Conservation (phyloP, 2,113 vertebrate genomes). For the Lagopus leucura region DNA sequence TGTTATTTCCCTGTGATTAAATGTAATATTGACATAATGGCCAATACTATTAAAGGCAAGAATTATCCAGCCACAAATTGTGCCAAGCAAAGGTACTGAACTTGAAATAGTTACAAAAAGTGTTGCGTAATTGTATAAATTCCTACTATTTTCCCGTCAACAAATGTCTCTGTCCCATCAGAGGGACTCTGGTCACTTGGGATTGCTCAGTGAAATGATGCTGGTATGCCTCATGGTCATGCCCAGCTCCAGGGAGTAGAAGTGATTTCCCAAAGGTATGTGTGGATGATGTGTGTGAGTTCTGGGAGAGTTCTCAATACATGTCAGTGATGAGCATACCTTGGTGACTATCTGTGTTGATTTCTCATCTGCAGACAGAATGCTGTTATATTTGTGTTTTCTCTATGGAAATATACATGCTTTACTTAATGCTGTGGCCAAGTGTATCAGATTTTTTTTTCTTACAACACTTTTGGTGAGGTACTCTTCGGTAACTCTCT, state of each 20-base stretch:
- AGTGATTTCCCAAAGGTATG: neutral
- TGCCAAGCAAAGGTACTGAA: neutral
- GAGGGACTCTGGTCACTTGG: neutral
- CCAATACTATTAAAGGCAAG: neutral
- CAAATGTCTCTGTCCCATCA: neutral
- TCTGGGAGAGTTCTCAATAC: neutral
- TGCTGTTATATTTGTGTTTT: neutral
- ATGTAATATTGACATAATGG: neutral
- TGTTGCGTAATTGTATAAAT: neutral
- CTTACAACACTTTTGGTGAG: neutral
- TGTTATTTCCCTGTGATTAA: neutral
- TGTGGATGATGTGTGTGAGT: neutral
- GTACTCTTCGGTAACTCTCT: no score
- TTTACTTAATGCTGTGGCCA: neutral
- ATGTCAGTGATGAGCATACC: accelerated
- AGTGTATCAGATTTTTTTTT: neutral
- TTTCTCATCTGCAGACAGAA: neutral
- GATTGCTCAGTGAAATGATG: neutral
- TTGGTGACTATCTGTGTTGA: neutral
- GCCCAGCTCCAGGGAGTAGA: accelerated
- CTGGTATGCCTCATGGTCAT: neutral
- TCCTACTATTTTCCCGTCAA: neutral
- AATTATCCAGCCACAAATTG: neutral
- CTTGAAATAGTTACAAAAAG: neutral
- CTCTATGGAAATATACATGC: neutral